Percentiles rank a stretch among this genome's conserved stretches.
These are phyloP conservation scores for Nannospalax galili DNA, from an alignment of 2,113 vertebrate genomes.

Conservation along the genomic window DNA sequence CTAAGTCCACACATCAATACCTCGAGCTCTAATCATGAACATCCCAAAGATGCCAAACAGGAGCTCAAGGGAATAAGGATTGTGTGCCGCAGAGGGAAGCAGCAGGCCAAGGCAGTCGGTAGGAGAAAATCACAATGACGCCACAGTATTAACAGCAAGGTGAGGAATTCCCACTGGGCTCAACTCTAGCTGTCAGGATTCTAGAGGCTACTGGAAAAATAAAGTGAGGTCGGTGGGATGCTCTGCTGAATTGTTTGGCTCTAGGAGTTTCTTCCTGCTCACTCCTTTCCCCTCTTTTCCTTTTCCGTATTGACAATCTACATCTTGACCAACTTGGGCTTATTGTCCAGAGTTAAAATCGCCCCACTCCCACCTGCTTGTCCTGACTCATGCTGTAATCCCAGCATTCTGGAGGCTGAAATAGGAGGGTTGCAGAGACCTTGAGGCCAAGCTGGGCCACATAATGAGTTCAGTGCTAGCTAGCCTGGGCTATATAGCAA, in stretches of 20 bases:
- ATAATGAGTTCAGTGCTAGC: neutral
- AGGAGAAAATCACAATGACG: too few relatives aligned
- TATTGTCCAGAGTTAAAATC: neutral
- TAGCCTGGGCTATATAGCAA: neutral
- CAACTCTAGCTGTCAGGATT: neutral
- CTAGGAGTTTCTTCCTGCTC: neutral
- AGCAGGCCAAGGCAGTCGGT: too few relatives aligned
- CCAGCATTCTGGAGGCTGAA: neutral
- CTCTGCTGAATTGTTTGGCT: neutral
- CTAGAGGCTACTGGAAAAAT: too few relatives aligned
- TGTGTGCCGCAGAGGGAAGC: too few relatives aligned
- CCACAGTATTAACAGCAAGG: neutral
- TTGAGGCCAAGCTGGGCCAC: neutral
- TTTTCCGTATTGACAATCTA: neutral
- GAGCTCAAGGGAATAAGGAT: too few relatives aligned
- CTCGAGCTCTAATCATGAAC: too few relatives aligned
- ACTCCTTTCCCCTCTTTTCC: neutral
- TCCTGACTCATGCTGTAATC: neutral
- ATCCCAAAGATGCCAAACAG: too few relatives aligned
- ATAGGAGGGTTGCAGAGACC: neutral
- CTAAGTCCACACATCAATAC: too few relatives aligned
- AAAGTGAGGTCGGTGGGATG: too few relatives aligned
- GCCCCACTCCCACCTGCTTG: rapidly evolving
- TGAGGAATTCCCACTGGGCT: neutral
- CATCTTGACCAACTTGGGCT: neutral